phyloP scores from a whole-genome alignment of 2,797 vertebrate genomes.

The Adrianichthys oophorus region DNA sequence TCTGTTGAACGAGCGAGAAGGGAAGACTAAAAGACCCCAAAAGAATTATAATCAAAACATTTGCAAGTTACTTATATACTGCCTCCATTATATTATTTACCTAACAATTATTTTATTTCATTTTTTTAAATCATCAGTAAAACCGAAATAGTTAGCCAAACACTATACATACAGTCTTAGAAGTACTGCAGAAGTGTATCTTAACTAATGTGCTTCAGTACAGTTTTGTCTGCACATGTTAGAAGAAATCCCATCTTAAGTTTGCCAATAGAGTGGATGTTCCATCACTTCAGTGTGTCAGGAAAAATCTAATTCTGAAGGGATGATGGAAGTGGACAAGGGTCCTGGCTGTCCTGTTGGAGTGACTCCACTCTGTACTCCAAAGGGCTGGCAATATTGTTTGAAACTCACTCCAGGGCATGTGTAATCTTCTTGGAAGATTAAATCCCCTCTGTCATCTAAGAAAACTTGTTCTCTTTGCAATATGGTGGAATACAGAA shows the following conservation, averaged over 20 bases:
- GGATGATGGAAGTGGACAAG: slow-evolving; percentile 56
- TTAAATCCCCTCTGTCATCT: slow-evolving; percentile 58
- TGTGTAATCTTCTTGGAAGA: slow-evolving; percentile 74
- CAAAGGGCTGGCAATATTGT: slow-evolving; percentile 68
- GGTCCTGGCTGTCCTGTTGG: slow-evolving; percentile 57
- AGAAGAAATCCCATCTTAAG: background rate
- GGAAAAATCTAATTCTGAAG: slow-evolving; percentile 58
- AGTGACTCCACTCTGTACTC: slow-evolving; percentile 62
- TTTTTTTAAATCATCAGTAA: too few relatives aligned
- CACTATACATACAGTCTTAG: background rate
- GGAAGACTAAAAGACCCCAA: too few relatives aligned
- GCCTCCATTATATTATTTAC: too few relatives aligned
- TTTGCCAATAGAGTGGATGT: slow-evolving; percentile 48
- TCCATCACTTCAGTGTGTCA: slow-evolving; percentile 61
- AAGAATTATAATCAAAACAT: too few relatives aligned
- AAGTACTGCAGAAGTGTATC: background rate
- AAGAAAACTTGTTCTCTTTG: slow-evolving; percentile 38
- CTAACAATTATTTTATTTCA: too few relatives aligned
- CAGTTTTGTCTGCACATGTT: slow-evolving; percentile 3
- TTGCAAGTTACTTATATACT: too few relatives aligned
- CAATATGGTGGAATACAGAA: slow-evolving; percentile 46
- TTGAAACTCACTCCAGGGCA: slow-evolving; percentile 62
- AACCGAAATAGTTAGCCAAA: too few relatives aligned
- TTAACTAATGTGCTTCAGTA: slow-evolving; percentile 7
- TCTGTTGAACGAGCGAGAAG: too few relatives aligned